Conservation (phyloP, 2,888 invertebrate genomes). For the Drosophila nr. fundita region DNA sequence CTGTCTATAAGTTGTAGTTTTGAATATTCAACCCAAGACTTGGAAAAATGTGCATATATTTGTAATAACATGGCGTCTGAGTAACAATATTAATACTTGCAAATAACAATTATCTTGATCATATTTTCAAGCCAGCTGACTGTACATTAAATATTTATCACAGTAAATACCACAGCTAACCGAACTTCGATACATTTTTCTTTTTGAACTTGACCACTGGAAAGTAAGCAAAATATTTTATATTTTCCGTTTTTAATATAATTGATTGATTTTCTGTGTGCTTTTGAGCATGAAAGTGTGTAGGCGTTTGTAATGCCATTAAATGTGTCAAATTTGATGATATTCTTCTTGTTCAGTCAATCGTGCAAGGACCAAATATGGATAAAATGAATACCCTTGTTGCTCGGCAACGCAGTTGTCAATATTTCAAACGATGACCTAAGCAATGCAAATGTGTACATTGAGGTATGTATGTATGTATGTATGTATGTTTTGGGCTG, state of each 20-base stretch:
- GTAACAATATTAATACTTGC: too few species aligned
- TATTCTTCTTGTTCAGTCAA: slow-evolving; percentile 38
- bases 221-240: slow-evolving; percentile 4
- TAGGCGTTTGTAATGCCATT: slow-evolving; percentile 26
- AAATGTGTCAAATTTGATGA: slow-evolving; percentile 42
- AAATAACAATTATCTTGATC: background rate
- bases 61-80: background rate
- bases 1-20: background rate
- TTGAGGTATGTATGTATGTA: slow-evolving; percentile 5
- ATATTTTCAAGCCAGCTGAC: background rate
- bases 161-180: background rate
- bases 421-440: slow-evolving; percentile 22
- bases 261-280: slow-evolving; percentile 42
- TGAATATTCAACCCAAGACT: background rate
- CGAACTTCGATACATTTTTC: background rate
- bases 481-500: slow-evolving; percentile 1
- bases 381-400: background rate
- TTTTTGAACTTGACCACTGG: background rate
- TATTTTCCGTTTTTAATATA: slow-evolving; percentile 15
- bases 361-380: slow-evolving; percentile 17
- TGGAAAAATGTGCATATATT: background rate
- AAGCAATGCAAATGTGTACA: slow-evolving; percentile 23
- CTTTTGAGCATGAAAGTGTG: slow-evolving; percentile 32
- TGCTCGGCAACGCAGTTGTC: slow-evolving; percentile 13
- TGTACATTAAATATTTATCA: background rate